Evolutionary conservation across 2,888 invertebrate genomes (phyloP), one percentile per base, ranked within the genome.

Genomic region (Caenorhabditis virilis): DNA sequence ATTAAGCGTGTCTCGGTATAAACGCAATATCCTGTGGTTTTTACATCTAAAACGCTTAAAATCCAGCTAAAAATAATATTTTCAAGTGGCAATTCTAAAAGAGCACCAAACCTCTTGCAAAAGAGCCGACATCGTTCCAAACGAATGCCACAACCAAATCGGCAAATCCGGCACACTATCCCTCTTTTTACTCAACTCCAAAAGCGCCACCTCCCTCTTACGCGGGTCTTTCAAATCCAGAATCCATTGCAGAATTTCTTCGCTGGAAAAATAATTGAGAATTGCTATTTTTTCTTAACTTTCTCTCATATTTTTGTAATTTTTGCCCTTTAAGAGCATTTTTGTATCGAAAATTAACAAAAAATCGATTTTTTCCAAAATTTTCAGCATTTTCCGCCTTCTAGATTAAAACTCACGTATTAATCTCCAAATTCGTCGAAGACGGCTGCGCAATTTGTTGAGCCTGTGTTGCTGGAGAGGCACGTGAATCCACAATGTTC

Each of bases 131-230:
- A 91, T 92, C 2, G 93, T 93, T n/a, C 95, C 95, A 85, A 94
- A 94, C 69, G 93, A 93, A 85, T 98, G 91, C 98, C 98, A 99
- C 69, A 99, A 86, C 92, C 98, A 93, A 0, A 95, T 94, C 2
- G 98, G 97, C 78, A 99, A 86, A 84, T 99, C 97, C 25, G 93
- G 92, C 25, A 97, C 94, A 48, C 92, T 89, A 84, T 92, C 91
- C 13, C 91, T 87, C 79, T 91, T 91, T 83, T 91, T 91, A 79
- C 91, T 90, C 36, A 98, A 86, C 86, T 98, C 97, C 48, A 94
- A 87, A n/a, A 98, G 87, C 33, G 98, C 97, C 86, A 91, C 92
- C 87, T 98, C 97, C 45, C 97, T 88, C 0, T 93, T 95, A 78
- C 93, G 92, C 20, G 94, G 92, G 85, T 91, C 92, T 41, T 93